Percentiles rank a stretch among this genome's conserved stretches.
phyloP scores from a whole-genome alignment of 2,888 invertebrate genomes.

The Drosophila mettleri region DNA sequence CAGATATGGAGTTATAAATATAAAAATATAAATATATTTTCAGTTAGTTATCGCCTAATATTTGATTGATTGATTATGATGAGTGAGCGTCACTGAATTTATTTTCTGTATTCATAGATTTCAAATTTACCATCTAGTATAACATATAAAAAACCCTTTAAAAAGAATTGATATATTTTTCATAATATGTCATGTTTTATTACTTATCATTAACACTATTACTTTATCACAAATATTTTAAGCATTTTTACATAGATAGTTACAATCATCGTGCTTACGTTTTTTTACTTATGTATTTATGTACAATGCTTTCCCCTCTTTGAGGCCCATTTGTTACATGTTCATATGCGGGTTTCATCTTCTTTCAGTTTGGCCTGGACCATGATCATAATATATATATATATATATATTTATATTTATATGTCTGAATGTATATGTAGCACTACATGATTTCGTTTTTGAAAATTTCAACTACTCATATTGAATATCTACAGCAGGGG shows the following conservation, averaged over 20 bases:
- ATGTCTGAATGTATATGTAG: slow-evolving; percentile 12
- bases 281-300: slow-evolving; percentile 53
- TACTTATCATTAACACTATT: slow-evolving; percentile 78
- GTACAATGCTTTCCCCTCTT: slow-evolving; percentile 36
- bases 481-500: slow-evolving; percentile 70
- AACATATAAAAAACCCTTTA: no score
- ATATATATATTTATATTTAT: no score
- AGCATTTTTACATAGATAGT: slow-evolving; percentile 81
- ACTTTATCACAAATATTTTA: slow-evolving; percentile 82
- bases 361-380: background rate
- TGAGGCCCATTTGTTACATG: slow-evolving; percentile 41
- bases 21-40: no score
- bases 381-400: slow-evolving; percentile 23
- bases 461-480: slow-evolving; percentile 61
- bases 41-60: no score
- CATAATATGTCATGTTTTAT: slow-evolving; percentile 71
- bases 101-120: no score
- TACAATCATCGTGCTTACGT: slow-evolving; percentile 67
- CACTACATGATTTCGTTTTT: slow-evolving; percentile 47
- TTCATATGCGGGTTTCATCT: slow-evolving; percentile 3
- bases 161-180: slow-evolving; percentile 30
- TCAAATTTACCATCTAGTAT: no score
- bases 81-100: no score
- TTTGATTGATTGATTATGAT: no score
- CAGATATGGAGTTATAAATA: no score